These are phyloP conservation scores for Pipistrellus nathusii DNA, from an alignment of 2,797 vertebrate genomes.

Conservation along the genomic window DNA sequence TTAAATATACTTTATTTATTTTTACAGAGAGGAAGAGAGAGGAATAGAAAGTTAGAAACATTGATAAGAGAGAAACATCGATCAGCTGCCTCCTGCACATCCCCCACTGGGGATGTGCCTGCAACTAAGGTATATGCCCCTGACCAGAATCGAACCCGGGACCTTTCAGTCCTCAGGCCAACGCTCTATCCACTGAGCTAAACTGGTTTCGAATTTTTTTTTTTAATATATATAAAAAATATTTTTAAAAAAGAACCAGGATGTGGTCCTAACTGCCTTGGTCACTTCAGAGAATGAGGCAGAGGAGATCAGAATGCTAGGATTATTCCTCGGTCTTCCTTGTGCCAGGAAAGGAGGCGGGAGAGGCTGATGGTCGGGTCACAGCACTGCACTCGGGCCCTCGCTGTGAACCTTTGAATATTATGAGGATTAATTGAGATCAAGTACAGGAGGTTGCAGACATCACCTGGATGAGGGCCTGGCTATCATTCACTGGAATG, in stretches of 20 bases:
- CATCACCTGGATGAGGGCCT: background rate
- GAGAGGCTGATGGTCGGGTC: background rate
- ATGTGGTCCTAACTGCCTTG: background rate
- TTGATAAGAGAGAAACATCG: too few relatives aligned
- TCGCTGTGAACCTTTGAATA: background rate
- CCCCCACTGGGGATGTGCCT: too few relatives aligned
- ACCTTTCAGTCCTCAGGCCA: too few relatives aligned
- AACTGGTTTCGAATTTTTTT: too few relatives aligned
- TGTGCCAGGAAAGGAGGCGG: background rate
- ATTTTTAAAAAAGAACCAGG: background rate
- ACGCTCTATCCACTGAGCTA: too few relatives aligned
- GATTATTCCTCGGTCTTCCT: background rate
- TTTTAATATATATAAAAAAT: too few relatives aligned
- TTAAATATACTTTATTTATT: too few relatives aligned
- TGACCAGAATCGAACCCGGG: too few relatives aligned
- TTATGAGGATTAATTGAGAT: background rate
- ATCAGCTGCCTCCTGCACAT: too few relatives aligned
- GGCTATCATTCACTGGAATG: background rate
- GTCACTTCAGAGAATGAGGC: background rate
- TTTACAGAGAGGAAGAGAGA: too few relatives aligned
- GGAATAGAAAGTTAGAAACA: too few relatives aligned
- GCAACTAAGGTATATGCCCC: too few relatives aligned
- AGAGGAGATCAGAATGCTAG: background rate
- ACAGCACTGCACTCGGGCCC: background rate
- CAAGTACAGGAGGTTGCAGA: fast-evolving